Evolutionary conservation across 1,140 invertebrate species (phyloP), one percentile per base, ranked within the genome.

Genomic region (Meloidogyne hapla): DNA sequence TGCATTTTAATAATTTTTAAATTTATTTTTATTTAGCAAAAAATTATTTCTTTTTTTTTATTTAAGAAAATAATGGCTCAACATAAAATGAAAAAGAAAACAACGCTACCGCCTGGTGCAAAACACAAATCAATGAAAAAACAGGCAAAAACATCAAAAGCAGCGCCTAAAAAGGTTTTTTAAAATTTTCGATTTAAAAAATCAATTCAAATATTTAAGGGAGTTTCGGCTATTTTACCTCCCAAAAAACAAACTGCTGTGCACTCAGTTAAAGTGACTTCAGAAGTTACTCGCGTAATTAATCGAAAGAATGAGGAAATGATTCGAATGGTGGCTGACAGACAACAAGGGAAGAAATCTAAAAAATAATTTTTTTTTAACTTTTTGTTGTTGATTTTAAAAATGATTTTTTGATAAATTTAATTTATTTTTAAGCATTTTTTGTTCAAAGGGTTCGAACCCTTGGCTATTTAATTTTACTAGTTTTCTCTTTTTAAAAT

Each of bases 271-370:
- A 82, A 82, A 56, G 63, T 80, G n/a, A 64, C 61, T 25, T 79
- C 77, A 5, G 81, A 83, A 68, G 81, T 82, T n/a, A 77, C 76
- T 18, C 71, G 77, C 23, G 65, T 82, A 26, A 82, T 82, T 62
- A 82, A 82, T 67, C 77, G 83, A 15, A 82, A 82, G 42, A 82
- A 82, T 38, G 81, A 82, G 63, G 81, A 82, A 42, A 79, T 83
- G 77, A 77, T 82, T 28, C 73, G 76, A 38, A 76, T 62, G 10
- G 21, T 78, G 10, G 80, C 77, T 12, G 81, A 82, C 56, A 73
- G 66, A 10, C 82, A 83, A 13, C 77, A 79, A 6, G 80, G 80
- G 68, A 80, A 77, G 62, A 76, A 42, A 40, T 13, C 25, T 8
- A 76, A 28, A 38, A 66, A 63, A 56, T 21, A 40, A 74, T 13